Evolutionary conservation across 2,113 vertebrate species (phyloP).

Genomic region (Psilopogon haemacephalus): DNA sequence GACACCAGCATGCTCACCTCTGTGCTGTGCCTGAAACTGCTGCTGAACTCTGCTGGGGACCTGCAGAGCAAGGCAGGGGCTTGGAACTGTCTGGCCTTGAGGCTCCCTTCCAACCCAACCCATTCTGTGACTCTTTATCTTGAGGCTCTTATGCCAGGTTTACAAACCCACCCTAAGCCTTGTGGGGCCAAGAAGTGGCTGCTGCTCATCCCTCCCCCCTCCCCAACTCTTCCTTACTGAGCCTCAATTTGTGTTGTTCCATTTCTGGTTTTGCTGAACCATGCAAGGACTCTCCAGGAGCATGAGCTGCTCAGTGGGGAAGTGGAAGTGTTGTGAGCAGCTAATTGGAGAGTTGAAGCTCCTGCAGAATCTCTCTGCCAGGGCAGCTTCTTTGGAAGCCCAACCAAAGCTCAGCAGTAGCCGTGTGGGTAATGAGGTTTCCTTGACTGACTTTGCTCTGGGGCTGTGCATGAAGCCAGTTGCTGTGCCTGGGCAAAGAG

Average conservation of each 20-base stretch:
- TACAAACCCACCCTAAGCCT: not conserved
- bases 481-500: not conserved
- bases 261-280: not conserved
- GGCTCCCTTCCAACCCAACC: too few relatives aligned
- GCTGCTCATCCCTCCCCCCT: not conserved
- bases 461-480: not conserved
- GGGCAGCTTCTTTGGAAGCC: not conserved
- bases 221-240: not conserved
- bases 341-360: not conserved
- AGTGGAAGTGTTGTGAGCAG: not conserved
- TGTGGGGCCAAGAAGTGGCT: not conserved
- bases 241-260: not conserved
- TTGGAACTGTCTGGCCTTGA: not conserved
- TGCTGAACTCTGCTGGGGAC: not conserved
- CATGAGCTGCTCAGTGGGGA: not conserved
- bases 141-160: not conserved
- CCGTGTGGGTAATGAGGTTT: not conserved
- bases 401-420: not conserved
- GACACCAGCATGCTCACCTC: slow-evolving; percentile 36
- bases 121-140: not conserved
- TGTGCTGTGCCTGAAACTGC: not conserved
- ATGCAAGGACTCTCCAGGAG: not conserved
- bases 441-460: not conserved
- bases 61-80: not conserved
- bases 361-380: not conserved